phyloP scores from a whole-genome alignment of 2,888 invertebrate species.

The Hypercompe scribonia region DNA sequence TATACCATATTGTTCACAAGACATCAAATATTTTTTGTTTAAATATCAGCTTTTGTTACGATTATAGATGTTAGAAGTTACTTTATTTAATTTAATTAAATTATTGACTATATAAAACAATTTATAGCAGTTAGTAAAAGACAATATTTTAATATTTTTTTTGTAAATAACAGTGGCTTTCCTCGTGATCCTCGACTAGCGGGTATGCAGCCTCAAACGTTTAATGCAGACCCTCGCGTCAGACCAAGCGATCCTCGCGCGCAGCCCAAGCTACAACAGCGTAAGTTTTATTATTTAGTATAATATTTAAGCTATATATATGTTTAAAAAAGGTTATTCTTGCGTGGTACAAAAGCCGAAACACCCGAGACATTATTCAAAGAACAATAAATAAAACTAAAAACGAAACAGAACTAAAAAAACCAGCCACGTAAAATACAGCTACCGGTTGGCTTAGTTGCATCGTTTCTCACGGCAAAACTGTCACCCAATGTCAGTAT shows the following conservation, averaged over 20 bases:
- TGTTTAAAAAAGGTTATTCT: too few relatives aligned
- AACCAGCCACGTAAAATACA: too few relatives aligned
- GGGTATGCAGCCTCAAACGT: constrained; percentile 67
- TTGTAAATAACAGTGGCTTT: constrained; percentile 56
- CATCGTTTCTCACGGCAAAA: too few relatives aligned
- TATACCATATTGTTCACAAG: not conserved
- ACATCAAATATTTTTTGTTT: not conserved
- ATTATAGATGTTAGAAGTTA: not conserved
- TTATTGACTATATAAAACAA: not conserved
- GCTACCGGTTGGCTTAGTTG: too few relatives aligned
- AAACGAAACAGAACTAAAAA: too few relatives aligned
- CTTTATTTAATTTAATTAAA: not conserved
- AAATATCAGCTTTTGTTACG: not conserved
- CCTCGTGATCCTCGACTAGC: constrained; percentile 81
- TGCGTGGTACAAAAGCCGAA: too few relatives aligned
- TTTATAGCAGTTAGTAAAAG: not conserved
- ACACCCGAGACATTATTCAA: too few relatives aligned
- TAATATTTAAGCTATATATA: too few relatives aligned
- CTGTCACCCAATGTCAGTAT: too few relatives aligned
- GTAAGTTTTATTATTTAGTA: constrained; percentile 62
- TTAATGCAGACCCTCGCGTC: constrained; percentile 87
- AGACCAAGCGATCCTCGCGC: constrained; percentile 89
- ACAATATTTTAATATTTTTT: not conserved
- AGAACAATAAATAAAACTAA: too few relatives aligned
- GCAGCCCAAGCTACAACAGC: constrained; percentile 77